Base-by-base conservation (phyloP, 2,113 vertebrate genomes). In the Dascyllus trimaculatus region DNA sequence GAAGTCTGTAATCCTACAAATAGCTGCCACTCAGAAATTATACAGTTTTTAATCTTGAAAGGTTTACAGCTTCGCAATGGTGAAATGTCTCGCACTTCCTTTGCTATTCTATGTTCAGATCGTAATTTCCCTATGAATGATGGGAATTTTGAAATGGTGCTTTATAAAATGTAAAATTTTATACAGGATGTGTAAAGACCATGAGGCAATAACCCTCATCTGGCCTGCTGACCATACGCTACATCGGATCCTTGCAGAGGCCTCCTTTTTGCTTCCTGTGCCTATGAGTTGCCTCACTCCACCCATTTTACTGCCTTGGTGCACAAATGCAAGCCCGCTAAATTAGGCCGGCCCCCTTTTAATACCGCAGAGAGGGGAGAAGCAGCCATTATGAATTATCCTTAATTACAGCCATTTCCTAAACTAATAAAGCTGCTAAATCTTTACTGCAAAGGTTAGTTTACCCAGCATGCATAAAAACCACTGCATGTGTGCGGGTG, bases 341-440 rank as follows among this genome's bases (percentile, higher is more conserved):
- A 97, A 97, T 96, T 93, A 96, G 96, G 91, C 93, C 94, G 73
- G 93, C 93, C 94, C 86, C 77, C 94, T 96, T 95, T 91, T 91
- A 90, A 91, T 93, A 89, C 88, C 95, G 92, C 88, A 73, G 85
- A 92, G 94, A 95, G 94, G 91, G 94, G 93, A 94, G 95, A 96
- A 95, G 94, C 91, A 88, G 92, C 96, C 95, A 97, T 99, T 98
- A 97, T 96, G 97, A 97, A 97, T 99, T 98, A 98, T 96, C 96
- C 96, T 95, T 98, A 98, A 97, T 98, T 97, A 98, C 95, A 95
- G 96, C 89, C 93, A 97, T 98, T 97, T 97, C 96, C 96, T 97
- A 95, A 96, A 96, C 96, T 97, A 98, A 98, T 98, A 98, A 97
- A 98, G 94, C 96, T 95, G 96, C 95, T 96, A 95, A 96, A 94